A percentile compares a stretch with the other conserved stretches of the same genome.
These are phyloP conservation scores for Garra rufa DNA, from an alignment of 2,113 vertebrate species.

Conservation along the genomic window DNA sequence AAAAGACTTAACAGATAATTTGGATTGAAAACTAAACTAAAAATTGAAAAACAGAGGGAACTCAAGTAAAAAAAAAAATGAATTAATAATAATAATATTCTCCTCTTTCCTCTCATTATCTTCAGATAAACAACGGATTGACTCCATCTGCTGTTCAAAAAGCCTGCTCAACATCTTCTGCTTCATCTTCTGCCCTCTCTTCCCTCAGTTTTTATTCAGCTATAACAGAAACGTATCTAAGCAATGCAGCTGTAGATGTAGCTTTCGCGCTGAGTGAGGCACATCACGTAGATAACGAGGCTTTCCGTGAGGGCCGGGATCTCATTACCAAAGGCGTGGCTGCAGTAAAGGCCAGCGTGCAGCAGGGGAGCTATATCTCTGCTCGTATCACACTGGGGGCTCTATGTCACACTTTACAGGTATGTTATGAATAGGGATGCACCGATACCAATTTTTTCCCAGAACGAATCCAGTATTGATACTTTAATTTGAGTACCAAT, in stretches of 20 bases:
- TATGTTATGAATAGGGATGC: constrained; percentile 4
- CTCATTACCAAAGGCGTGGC: constrained; percentile 62
- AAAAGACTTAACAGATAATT: background rate
- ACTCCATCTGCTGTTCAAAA: background rate
- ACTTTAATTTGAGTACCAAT: too few species aligned
- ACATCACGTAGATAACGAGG: constrained; percentile 68
- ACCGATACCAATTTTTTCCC: too few species aligned
- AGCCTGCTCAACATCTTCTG: background rate
- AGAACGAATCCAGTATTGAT: too few species aligned
- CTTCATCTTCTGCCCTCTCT: background rate
- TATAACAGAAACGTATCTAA: background rate
- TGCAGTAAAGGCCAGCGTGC: constrained; percentile 59
- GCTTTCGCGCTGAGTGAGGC: background rate
- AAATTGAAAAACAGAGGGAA: background rate
- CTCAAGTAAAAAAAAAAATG: too few species aligned
- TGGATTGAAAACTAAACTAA: background rate
- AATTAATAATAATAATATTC: background rate
- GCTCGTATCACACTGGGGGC: constrained; percentile 64
- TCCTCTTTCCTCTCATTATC: background rate
- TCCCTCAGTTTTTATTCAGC: background rate
- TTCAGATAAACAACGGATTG: constrained; percentile 17
- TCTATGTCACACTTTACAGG: constrained; percentile 71
- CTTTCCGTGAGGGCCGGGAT: constrained; percentile 56
- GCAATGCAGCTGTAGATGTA: background rate
- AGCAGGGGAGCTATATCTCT: constrained; percentile 53